A percentile compares a stretch with the other conserved stretches of the same genome.
phyloP scores from a whole-genome alignment of 2,888 invertebrate species.

The Hesperia comma region DNA sequence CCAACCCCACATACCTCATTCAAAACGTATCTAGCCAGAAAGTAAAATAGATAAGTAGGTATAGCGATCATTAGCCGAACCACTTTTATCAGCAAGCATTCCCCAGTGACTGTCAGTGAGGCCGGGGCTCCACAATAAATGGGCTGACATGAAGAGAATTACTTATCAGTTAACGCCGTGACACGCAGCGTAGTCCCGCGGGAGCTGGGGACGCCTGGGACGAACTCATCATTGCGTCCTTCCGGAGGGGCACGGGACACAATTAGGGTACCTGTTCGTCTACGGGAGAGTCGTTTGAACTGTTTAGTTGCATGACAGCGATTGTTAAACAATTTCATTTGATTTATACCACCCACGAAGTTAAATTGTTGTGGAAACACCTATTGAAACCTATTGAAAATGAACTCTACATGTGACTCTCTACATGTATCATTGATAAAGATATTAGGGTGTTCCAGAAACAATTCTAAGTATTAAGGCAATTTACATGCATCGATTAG shows the following conservation, averaged over 20 bases:
- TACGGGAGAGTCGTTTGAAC: conserved; percentile 22
- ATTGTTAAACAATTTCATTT: background rate
- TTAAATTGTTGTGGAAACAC: no score
- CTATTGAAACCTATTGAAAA: no score
- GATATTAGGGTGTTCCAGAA: no score
- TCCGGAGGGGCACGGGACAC: conserved; percentile 55
- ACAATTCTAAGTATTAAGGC: no score
- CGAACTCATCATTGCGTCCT: conserved; percentile 59
- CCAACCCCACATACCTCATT: no score
- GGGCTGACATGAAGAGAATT: conserved; percentile 33
- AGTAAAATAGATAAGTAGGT: background rate
- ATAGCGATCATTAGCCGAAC: background rate
- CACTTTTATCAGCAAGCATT: conserved; percentile 10
- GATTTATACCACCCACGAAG: background rate
- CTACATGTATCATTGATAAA: no score
- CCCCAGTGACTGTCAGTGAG: conserved; percentile 15
- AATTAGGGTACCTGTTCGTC: conserved; percentile 12
- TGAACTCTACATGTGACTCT: no score
- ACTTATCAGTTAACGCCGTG: conserved; percentile 35
- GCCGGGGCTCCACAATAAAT: conserved; percentile 25
- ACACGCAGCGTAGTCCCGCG: conserved; percentile 19
- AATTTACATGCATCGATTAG: no score
- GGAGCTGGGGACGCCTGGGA: conserved; percentile 49
- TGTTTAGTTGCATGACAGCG: background rate
- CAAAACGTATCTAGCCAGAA: background rate